Evolutionary conservation across 2,888 invertebrate species (phyloP), one percentile per base, ranked within the genome.

Genomic region (Trichogramma evanescens): DNA sequence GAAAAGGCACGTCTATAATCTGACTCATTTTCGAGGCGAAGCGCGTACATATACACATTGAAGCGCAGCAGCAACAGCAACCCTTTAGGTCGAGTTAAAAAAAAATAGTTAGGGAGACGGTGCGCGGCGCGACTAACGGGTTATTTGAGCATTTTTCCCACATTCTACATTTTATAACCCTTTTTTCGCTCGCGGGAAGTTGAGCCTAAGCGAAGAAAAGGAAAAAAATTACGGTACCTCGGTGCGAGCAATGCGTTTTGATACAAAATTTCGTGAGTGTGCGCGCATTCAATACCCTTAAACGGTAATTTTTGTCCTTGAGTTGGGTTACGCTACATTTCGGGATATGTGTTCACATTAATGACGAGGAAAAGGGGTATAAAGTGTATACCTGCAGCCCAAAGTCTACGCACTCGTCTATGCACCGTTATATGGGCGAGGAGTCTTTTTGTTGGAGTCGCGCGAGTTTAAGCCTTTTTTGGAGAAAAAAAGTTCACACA

Each of bases 121-220:
- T 8, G 48, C 44, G 43, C 48, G 52, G 45, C 43, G 61, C 63
- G 72, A 69, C 70, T 75, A 75, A 75, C 75, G 75, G 75, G 69
- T 68, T 68, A 67, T 26, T 26, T 63, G 63, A 68, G 64, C 61
- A 70, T 69, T 72, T 74, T 76, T 76, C 76, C 74, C 76, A 75
- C 75, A 75, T 75, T 75, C 74, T 69, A 73, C 63, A 58, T 63
- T 43, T 42, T 10, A 9, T 42, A 40, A 8, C 54, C 59, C 50
- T 54, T 44, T 26, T 43, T 7, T 40, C 52, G 60, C 56, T 45
- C 3, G 63, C 65, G 66, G 66, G 67, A 68, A 66, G 65, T 62
- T 58, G 67, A 66, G 26, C 26, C 66, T 61, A 62, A 62, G 55
- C 64, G 65, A 66, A 26, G 26, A 26, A 68, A 68, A 67, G 68